phyloP scores from a whole-genome alignment of 1,140 invertebrate species.

The Dendrolimus kikuchii region DNA sequence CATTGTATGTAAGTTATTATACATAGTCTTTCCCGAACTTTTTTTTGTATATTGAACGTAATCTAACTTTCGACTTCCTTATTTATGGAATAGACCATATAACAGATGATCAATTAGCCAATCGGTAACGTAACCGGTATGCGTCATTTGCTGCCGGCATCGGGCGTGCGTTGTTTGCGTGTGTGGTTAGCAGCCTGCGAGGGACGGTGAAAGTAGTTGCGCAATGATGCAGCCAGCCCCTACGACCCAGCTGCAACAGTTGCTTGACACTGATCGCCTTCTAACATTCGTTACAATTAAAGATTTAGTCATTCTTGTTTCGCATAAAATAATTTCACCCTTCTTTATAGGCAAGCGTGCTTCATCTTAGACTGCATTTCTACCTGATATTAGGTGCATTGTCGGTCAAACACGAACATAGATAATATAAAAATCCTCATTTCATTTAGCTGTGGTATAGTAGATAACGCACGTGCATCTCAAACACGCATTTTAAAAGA shows the following conservation, averaged over 20 bases:
- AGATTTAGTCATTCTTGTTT: background rate
- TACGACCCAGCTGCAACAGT: conserved; percentile 19
- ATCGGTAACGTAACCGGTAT: background rate
- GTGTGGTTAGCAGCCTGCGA: conserved; percentile 27
- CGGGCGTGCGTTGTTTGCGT: conserved; percentile 25
- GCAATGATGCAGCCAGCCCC: conserved; percentile 45
- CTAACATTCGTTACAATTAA: background rate
- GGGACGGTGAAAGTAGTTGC: conserved; percentile 54
- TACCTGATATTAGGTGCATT: no score
- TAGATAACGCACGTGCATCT: no score
- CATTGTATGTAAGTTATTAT: background rate
- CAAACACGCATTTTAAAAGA: no score
- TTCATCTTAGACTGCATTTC: no score
- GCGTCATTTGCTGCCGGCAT: conserved; percentile 2
- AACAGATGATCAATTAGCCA: conserved; percentile 7
- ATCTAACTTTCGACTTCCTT: conserved; percentile 10
- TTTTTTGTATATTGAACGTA: conserved; percentile 3
- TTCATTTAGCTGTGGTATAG: no score
- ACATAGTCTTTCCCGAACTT: background rate
- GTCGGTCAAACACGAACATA: no score
- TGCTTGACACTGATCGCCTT: background rate
- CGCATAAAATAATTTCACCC: background rate
- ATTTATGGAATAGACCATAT: conserved; percentile 9
- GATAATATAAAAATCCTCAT: no score
- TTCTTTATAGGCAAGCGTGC: no score